Evolutionary conservation across 2,888 invertebrate genomes (phyloP), one percentile per base, ranked within the genome.

Genomic region (Beris morrisii): DNA sequence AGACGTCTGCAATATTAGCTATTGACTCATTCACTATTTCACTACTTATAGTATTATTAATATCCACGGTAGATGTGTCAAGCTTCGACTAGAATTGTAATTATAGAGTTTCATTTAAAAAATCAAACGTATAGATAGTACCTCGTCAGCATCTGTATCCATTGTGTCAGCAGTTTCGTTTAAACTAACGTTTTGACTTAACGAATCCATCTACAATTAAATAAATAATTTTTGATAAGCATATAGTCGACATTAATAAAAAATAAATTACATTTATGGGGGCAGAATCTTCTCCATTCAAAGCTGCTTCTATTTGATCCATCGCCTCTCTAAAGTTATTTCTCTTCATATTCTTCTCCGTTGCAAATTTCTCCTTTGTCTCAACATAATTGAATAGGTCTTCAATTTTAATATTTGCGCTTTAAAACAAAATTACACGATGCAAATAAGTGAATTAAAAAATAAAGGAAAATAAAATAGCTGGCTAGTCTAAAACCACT

Each of bases 251-350:
- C 22, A 22, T 22, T 22, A 22, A 22, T 22, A 22, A 1, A 22
- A 22, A 6, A 4, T 50, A 44, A 56, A 66, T 63, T 70, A 80
- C 75, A 75, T 76, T 76, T 65, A 80, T 79, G 61, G 81, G 81
- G 12, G 78, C 79, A 32, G 79, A 78, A 68, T 79, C 80, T 71
- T 87, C 86, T 66, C 86, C 86, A 64, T 84, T 83, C 55, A 91
- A 84, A 70, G 92, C 92, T 69, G 89, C 85, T 75, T 94, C 93
- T 68, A 97, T 93, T 81, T 97, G 91, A 75, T 87, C 87, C 15
- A 97, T 86, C 0, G 95, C 97, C 74, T 95, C 93, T 67, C 90
- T 91, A 77, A 92, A 97, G 79, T 87, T 90, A 74, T 90, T 88
- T 44, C 92, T 83, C 77, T 93, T 94, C 71, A 90, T 85, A 0